Conservation (phyloP, 2,113 vertebrate genomes). For the Rallus limicola region DNA sequence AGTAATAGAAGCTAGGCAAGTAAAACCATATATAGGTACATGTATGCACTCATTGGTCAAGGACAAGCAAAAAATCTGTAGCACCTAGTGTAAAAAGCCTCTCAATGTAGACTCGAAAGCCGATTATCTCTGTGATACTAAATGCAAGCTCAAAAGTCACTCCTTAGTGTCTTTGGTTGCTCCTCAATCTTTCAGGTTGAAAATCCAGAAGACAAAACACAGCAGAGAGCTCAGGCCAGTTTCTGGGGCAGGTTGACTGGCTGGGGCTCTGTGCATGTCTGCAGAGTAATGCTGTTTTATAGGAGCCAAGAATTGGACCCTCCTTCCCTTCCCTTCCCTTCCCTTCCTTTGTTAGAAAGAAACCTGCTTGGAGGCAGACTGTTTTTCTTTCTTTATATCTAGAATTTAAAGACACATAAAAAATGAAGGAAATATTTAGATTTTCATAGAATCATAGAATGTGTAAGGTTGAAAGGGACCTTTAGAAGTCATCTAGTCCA, state of each 20-base stretch:
- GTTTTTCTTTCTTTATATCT: background rate
- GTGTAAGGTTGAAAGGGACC: no score
- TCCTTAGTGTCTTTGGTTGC: background rate
- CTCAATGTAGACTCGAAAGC: background rate
- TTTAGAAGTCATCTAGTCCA: no score
- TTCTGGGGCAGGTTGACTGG: background rate
- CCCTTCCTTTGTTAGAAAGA: background rate
- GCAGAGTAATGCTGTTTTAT: background rate
- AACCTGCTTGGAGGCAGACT: background rate
- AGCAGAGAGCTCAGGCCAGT: background rate
- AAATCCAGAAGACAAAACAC: background rate
- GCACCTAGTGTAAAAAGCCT: background rate
- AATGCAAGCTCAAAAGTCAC: background rate
- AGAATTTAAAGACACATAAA: background rate
- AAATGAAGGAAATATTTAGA: no score
- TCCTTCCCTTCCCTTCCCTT: background rate
- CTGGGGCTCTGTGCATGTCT: background rate
- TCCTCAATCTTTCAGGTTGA: background rate
- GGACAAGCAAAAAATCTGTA: background rate
- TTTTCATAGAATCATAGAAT: no score
- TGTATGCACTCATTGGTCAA: background rate
- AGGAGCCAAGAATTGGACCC: background rate
- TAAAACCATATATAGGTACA: background rate
- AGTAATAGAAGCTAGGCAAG: background rate
- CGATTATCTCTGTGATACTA: background rate